Evolutionary conservation across 2,888 invertebrate species (phyloP).

Genomic region (Tipula confusa): DNA sequence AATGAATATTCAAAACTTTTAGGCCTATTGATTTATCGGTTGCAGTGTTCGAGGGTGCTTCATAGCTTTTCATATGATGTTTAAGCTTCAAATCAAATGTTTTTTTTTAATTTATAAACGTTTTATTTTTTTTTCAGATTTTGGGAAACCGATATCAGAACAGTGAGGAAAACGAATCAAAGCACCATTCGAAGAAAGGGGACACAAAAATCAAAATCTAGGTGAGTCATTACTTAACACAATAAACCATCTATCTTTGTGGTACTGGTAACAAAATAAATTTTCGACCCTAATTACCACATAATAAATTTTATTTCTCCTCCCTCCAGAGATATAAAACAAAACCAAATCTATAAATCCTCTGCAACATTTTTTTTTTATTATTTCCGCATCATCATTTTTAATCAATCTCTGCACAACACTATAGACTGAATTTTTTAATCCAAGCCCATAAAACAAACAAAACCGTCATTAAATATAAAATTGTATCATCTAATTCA

Average conservation of each 20-base stretch:
- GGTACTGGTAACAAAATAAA: conserved; percentile 32
- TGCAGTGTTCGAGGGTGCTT: background rate
- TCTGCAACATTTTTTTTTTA: background rate
- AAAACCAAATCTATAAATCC: conserved; percentile 21
- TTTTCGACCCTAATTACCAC: background rate
- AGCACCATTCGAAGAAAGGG: conserved; percentile 50
- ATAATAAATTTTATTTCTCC: background rate
- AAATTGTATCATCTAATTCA: background rate
- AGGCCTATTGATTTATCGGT: background rate
- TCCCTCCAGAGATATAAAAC: background rate
- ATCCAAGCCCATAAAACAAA: background rate
- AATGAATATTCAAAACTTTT: too few relatives aligned
- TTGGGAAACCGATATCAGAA: conserved; percentile 75
- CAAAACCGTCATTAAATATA: conserved; percentile 8
- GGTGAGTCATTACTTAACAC: background rate
- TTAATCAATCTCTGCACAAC: background rate
- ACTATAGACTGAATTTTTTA: background rate
- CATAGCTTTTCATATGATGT: background rate
- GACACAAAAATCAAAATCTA: too few relatives aligned
- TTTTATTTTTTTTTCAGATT: conserved; percentile 48
- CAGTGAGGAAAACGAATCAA: conserved; percentile 65
- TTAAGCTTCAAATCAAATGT: background rate
- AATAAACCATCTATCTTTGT: background rate
- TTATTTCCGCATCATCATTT: background rate
- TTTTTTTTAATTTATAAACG: background rate